Conservation (phyloP, 1,140 invertebrate genomes). For the Asobara japonica region DNA sequence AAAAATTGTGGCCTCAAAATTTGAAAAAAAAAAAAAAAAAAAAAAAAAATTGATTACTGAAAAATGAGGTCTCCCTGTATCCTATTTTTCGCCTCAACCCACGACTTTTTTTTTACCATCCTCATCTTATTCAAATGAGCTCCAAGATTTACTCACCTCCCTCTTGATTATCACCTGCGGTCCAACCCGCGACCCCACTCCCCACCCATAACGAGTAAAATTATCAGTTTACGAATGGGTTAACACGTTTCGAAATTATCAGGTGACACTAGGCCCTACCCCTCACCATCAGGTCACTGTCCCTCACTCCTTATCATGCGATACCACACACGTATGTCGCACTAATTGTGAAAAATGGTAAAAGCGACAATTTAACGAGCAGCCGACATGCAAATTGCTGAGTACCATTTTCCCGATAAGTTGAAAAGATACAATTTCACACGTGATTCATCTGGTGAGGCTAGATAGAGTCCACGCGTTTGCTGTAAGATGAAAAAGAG, state of each 20-base stretch:
- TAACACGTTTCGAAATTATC: not conserved
- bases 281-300: not conserved
- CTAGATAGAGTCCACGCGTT: slow-evolving; percentile 23
- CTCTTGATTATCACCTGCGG: not conserved
- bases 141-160: not conserved
- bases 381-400: slow-evolving; percentile 14
- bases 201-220: not conserved
- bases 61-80: not conserved
- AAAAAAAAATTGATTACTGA: too few relatives aligned
- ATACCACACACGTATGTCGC: not conserved
- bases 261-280: not conserved
- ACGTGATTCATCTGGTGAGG: slow-evolving; percentile 18
- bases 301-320: not conserved
- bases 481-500: slow-evolving; percentile 27
- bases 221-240: slow-evolving; percentile 6
- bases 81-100: not conserved
- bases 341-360: not conserved
- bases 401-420: not conserved
- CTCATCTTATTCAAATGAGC: slow-evolving; percentile 10
- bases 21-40: too few relatives aligned
- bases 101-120: not conserved
- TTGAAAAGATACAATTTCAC: slow-evolving; percentile 20
- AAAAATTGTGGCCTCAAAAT: too few relatives aligned
- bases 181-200: not conserved
- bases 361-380: slow-evolving; percentile 13